Percentiles rank a stretch among this genome's conserved stretches.
phyloP scores from a whole-genome alignment of 2,113 vertebrate genomes.

The Lynx canadensis region DNA sequence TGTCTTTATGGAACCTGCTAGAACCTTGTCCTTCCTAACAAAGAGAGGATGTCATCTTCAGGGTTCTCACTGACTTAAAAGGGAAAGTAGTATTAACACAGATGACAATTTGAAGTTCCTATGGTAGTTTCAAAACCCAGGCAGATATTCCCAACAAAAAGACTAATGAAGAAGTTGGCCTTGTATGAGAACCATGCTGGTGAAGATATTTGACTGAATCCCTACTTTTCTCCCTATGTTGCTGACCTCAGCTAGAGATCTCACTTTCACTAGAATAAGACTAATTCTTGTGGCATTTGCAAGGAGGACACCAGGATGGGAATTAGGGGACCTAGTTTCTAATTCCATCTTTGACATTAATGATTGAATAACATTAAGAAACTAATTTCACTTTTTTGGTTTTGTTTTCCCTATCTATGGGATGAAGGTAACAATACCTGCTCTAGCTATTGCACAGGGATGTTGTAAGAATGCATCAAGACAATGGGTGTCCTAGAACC shows the following conservation, averaged over 20 bases:
- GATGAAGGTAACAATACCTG: background rate
- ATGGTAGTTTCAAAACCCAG: background rate
- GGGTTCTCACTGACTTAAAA: background rate
- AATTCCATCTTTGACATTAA: background rate
- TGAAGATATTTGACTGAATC: slow-evolving; percentile 4
- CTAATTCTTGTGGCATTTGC: background rate
- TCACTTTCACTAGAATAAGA: background rate
- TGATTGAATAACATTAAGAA: background rate
- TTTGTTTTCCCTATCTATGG: background rate
- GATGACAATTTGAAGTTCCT: background rate
- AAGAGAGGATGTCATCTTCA: background rate
- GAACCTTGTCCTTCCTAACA: background rate
- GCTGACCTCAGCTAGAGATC: background rate
- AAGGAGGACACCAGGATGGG: background rate
- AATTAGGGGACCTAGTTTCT: background rate
- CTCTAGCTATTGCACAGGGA: background rate
- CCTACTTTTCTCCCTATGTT: background rate
- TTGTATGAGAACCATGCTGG: background rate
- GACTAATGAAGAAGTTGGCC: background rate
- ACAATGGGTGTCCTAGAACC: background rate
- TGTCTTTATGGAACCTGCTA: background rate
- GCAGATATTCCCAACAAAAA: background rate
- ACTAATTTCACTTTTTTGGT: background rate
- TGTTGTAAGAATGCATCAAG: background rate
- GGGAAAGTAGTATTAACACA: background rate